phyloP scores from a whole-genome alignment of 2,888 invertebrate genomes.

The Patella pellucida region DNA sequence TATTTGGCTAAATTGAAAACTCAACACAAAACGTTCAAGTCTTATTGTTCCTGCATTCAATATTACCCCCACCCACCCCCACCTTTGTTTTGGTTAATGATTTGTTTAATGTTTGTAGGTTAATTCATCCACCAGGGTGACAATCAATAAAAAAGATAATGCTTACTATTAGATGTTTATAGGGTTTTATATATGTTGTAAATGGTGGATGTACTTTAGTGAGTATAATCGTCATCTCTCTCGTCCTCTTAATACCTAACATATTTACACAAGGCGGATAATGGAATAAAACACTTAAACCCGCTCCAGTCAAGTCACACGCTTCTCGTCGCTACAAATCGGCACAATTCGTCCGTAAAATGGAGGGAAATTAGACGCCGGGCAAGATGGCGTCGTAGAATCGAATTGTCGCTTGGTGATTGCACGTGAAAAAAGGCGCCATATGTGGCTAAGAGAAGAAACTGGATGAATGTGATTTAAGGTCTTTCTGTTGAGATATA shows the following conservation, averaged over 20 bases:
- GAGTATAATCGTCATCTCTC: too few species aligned
- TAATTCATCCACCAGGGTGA: too few species aligned
- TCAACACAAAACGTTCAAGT: too few species aligned
- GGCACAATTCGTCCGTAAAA: background rate
- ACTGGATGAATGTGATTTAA: background rate
- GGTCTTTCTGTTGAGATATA: background rate
- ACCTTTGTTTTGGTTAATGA: too few species aligned
- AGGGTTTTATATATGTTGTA: too few species aligned
- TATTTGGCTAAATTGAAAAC: too few species aligned
- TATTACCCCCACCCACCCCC: too few species aligned
- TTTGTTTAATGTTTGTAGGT: too few species aligned
- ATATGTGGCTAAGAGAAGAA: background rate
- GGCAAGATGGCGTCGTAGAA: slow-evolving; percentile 10
- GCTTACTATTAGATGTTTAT: too few species aligned
- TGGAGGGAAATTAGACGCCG: background rate
- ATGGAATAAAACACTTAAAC: background rate
- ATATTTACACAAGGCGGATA: background rate
- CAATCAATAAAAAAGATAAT: too few species aligned
- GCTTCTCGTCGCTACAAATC: background rate
- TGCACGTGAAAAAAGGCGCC: slow-evolving; percentile 9
- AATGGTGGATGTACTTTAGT: too few species aligned
- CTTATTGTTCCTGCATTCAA: too few species aligned
- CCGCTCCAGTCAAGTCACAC: background rate
- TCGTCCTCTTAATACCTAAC: background rate
- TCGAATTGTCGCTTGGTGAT: slow-evolving; percentile 9